These are phyloP conservation scores for Bryconaethiops microstoma DNA, from an alignment of 2,797 vertebrate genomes.

Conservation along the genomic window DNA sequence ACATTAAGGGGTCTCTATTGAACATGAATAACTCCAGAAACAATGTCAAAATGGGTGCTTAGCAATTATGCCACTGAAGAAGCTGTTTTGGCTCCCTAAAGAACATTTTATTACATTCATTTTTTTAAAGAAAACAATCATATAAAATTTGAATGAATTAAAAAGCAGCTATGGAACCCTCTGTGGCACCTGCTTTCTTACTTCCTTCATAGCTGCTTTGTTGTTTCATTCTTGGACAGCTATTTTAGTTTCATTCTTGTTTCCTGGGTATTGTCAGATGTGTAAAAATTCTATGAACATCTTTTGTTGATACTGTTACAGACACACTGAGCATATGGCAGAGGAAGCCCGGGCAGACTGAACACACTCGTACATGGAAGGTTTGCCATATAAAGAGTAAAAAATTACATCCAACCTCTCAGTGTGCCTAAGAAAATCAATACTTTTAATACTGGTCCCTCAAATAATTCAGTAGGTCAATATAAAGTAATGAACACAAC, in stretches of 20 bases:
- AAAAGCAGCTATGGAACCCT: too few relatives aligned
- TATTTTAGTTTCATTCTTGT: background rate
- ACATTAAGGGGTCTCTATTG: background rate
- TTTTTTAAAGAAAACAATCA: too few relatives aligned
- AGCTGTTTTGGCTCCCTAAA: too few relatives aligned
- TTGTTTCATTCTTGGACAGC: background rate
- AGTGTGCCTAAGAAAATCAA: slow-evolving; percentile 19
- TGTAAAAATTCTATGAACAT: background rate
- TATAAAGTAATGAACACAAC: slow-evolving; percentile 24
- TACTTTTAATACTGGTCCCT: slow-evolving; percentile 9
- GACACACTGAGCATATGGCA: background rate
- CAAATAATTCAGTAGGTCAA: slow-evolving; percentile 20
- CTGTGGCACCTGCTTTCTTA: too few relatives aligned
- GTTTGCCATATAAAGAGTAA: background rate
- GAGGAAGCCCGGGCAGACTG: background rate
- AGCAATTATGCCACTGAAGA: too few relatives aligned
- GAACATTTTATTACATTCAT: too few relatives aligned
- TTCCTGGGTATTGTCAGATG: background rate
- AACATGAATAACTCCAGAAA: too few relatives aligned
- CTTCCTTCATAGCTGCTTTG: too few relatives aligned
- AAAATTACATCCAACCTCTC: background rate
- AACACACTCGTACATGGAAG: background rate
- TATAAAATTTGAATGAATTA: too few relatives aligned
- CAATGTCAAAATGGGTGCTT: too few relatives aligned
- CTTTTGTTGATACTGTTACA: background rate